phyloP scores from a whole-genome alignment of 2,797 vertebrate genomes.

The Rachycentron canadum region DNA sequence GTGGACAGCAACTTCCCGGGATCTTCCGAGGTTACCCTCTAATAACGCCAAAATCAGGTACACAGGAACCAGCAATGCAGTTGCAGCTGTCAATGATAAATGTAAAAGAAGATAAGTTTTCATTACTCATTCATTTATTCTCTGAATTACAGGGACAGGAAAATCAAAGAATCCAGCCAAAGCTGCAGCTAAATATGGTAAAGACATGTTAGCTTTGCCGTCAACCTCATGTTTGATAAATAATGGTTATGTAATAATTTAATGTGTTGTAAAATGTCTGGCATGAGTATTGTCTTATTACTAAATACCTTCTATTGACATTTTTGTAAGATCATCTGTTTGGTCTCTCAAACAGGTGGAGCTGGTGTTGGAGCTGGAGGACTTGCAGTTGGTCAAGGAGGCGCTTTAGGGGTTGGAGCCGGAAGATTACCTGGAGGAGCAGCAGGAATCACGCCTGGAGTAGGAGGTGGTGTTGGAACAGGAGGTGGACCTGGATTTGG shows the following conservation, averaged over 20 bases:
- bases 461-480: slow-evolving; percentile 39
- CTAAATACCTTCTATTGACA: background rate
- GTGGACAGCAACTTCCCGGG: slow-evolving; percentile 90
- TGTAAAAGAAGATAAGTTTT: background rate
- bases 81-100: background rate
- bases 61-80: background rate
- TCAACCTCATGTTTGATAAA: background rate
- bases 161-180: slow-evolving; percentile 85
- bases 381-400: slow-evolving; percentile 67
- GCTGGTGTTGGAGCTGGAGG: slow-evolving; percentile 65
- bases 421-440: slow-evolving; percentile 62
- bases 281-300: background rate
- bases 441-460: slow-evolving; percentile 33
- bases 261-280: background rate
- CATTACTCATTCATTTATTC: background rate
- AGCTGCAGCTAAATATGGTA: slow-evolving; percentile 85
- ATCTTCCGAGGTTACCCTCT: slow-evolving; percentile 96
- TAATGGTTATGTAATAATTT: background rate
- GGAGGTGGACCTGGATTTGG: slow-evolving; percentile 29
- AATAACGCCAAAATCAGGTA: slow-evolving; percentile 96
- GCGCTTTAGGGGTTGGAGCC: slow-evolving; percentile 56
- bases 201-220: slow-evolving; percentile 13
- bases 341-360: slow-evolving; percentile 53
- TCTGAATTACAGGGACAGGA: slow-evolving; percentile 68
- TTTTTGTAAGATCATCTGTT: slow-evolving; percentile 5